phyloP scores from a whole-genome alignment of 2,888 invertebrate species.

The Zaprionus bogoriensis region DNA sequence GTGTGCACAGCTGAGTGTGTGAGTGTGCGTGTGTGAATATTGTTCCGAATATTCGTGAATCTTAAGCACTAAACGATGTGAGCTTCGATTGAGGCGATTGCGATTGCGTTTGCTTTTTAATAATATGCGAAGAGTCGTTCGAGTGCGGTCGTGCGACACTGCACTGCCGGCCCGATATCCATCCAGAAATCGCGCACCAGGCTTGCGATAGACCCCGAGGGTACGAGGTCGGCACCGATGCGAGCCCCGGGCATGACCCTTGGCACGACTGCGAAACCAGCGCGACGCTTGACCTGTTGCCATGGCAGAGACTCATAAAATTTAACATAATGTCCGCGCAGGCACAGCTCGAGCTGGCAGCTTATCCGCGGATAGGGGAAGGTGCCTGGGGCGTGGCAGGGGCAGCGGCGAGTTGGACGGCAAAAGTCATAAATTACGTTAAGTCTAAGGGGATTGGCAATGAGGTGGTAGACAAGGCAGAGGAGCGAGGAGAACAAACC shows the following conservation, averaged over 20 bases:
- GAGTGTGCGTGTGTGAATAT: neutral
- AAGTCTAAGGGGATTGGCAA: slow-evolving; percentile 27
- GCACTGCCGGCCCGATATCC: too few relatives aligned
- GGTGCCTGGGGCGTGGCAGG: neutral
- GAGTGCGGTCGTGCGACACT: slow-evolving; percentile 16
- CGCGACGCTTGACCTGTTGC: slow-evolving; percentile 55
- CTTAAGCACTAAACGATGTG: too few relatives aligned
- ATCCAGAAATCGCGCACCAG: too few relatives aligned
- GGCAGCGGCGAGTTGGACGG: slow-evolving; percentile 1
- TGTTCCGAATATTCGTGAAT: too few relatives aligned
- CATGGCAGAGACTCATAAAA: slow-evolving; percentile 55
- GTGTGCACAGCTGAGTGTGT: neutral
- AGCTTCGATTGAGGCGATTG: too few relatives aligned
- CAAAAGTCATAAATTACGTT: slow-evolving; percentile 56
- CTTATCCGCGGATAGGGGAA: slow-evolving; percentile 11
- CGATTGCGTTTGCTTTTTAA: slow-evolving; percentile 1
- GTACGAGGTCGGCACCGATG: neutral
- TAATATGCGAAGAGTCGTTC: slow-evolving; percentile 10
- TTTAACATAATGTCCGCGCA: slow-evolving; percentile 51
- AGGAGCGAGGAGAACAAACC: too few relatives aligned
- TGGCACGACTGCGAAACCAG: neutral
- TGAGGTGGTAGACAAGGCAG: neutral
- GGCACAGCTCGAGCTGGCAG: neutral
- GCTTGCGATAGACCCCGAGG: neutral
- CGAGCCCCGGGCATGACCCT: neutral